Evolutionary conservation across 2,888 invertebrate genomes (phyloP), one percentile per base, ranked within the genome.

Genomic region (Hydropsyche betteni): DNA sequence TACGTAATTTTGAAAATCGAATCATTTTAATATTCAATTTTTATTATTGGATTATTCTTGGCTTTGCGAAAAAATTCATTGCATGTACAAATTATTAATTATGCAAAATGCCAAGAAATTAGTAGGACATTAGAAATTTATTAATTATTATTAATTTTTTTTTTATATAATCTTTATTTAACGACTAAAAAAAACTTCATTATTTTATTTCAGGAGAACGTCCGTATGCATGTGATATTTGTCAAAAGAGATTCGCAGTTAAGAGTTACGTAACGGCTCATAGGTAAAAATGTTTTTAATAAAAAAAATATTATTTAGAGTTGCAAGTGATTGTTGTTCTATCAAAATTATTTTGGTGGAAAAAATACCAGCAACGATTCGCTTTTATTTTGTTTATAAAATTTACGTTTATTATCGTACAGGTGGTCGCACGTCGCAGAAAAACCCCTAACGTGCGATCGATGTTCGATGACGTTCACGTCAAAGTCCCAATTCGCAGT

Each of bases 211-310:
- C 84, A 89, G 93, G 93, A 80, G 92, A 93, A 84, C 88, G 92
- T 78, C 94, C 93, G 52, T 94, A 92, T 82, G 90, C 91, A 80
- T 94, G 93, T 86, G 92, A 93, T 85, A 90, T 93, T 81, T 94
- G 94, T 84, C 90, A 92, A 83, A 93, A 93, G 85, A 89, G 91
- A 81, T 94, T 93, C 84, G 92, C 93, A 58, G 93, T 93, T 79
- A 93, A 93, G 84, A 93, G 93, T 82, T 94, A 94, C 82, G 91
- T 94, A 76, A 92, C 92, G 79, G 93, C 94, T 68, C 94, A 94
- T 84, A 91, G 90, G 89, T 89, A 81, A 80, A 79, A 79, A 68
- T 50, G 44, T 55, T 72, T 64, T 12, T 16, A 68, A 51, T 70
- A 3, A 55, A 55, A 5, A 10, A 0, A 55, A 16, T 3, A 14